Base-by-base conservation (phyloP, 1,140 invertebrate species). In the Pogonomyrmex barbatus region DNA sequence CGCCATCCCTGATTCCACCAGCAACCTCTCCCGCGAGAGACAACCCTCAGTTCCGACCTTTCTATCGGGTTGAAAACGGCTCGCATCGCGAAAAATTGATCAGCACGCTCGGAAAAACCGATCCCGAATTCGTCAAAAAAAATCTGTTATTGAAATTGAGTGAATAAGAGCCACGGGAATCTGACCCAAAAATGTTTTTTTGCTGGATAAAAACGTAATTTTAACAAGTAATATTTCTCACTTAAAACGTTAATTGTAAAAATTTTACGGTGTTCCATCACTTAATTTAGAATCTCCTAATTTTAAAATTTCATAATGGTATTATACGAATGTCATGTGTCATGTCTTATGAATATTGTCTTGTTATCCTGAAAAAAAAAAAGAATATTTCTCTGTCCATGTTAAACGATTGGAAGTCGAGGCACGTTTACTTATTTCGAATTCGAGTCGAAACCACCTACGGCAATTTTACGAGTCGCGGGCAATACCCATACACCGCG, bases 381-480 rank as follows among this genome's bases (percentile, higher is more conserved):
- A 45, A 81, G 2, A 24, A 17, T 39, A 14, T 54, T 54, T 5
- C 2, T 30, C 8, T 10, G 1, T 10, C 8, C 9, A 8, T 4
- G 8, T n/a, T 30, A 54, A 50, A n/a, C 4, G 87, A 87, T 87
- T 77, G 71, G 36, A 50, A 87, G 36, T 67, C 62, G 1, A 58
- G 45, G 56, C 39, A 60, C 42, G 60, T 88, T 86, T 39, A 76
- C 56, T 45, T 76, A 54, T 56, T 68, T 81, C 54, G 76, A 65
- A 78, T 45, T 6, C 17, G 4, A 67, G 56, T 9, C 77, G 62
- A 79, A 79, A 84, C 36, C 86, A 75, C 65, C 73, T 30, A 54
- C 65, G 85, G 85, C 77, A 88, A 86, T 79, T 89, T 85, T 79
- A 79, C 62, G 77, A 79, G 62, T 73, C 42, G 54, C 67, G 67